Evolutionary conservation across 1,140 invertebrate genomes (phyloP).

Genomic region (Solen grandis): DNA sequence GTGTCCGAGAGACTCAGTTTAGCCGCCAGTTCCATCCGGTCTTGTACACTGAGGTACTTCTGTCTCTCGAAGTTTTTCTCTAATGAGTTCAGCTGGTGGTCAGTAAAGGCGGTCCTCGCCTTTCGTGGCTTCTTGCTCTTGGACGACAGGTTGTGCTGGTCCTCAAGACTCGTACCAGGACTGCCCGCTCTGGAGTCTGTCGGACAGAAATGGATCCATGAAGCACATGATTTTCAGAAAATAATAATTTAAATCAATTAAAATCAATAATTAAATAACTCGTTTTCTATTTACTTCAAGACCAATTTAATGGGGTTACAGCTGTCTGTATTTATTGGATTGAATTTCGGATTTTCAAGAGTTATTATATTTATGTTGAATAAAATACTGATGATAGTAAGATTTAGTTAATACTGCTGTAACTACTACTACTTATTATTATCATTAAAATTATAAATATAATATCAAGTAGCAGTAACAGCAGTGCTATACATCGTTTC

Average conservation of each 20-base stretch:
- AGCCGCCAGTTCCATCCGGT: constrained; percentile 98
- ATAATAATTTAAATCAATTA: too few relatives aligned
- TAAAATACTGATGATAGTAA: too few relatives aligned
- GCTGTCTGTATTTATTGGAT: neutral
- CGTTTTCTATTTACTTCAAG: too few relatives aligned
- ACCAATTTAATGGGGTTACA: neutral
- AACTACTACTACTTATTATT: too few relatives aligned
- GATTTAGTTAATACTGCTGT: too few relatives aligned
- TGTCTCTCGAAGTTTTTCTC: constrained; percentile 99
- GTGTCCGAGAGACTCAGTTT: constrained; percentile 88
- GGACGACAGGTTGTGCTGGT: neutral
- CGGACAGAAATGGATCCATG: neutral
- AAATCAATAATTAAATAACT: too few relatives aligned
- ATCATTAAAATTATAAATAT: too few relatives aligned
- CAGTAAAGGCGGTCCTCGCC: constrained; percentile 98
- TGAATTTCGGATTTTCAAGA: neutral
- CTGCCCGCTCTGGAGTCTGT: neutral
- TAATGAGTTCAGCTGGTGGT: constrained; percentile 96
- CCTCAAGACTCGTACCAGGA: too few relatives aligned
- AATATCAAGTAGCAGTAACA: too few relatives aligned
- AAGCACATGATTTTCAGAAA: constrained; percentile 35
- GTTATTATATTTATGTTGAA: neutral
- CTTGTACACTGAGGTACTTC: constrained; percentile 99
- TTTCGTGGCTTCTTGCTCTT: constrained; percentile 95
- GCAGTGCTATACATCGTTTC: too few relatives aligned